Evolutionary conservation across 2,888 invertebrate genomes (phyloP), one percentile per base, ranked within the genome.

Genomic region (Cerceris rybyensis): DNA sequence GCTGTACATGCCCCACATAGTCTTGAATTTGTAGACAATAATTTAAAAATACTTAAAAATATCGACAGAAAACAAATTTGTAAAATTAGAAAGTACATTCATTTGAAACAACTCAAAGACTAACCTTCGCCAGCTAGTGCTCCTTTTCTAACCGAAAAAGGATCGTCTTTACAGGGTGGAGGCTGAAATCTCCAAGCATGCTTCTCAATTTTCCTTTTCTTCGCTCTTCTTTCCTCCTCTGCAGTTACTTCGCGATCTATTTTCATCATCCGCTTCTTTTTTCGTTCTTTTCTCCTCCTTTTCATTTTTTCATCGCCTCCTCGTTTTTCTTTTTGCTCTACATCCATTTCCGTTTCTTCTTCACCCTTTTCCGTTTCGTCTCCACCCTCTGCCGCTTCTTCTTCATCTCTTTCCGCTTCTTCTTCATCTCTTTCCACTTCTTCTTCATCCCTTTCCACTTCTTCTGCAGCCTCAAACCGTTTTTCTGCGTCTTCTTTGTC

Each of bases 181-280:
- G 84, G 87, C 5, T 69, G 77, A 42, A 75, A 87, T 49, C 90
- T 84, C 90, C 90, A 90, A 2, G 85, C 86, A 55, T 85, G 72
- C 55, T 77, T 79, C 67, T 76, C 70, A 6, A 67, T 70, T 63
- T 73, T 85, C 39, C 80, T 78, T 65, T 61, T 82, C 28, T 78
- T 74, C 13, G 67, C 79, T 8, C 66, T 59, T 59, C 69, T 58
- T 11, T 74, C 69, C 14, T 43, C 54, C 60, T 58, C 58, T 57
- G 41, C 5, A n/a, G 6, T 28, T 13, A 58, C 52, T 61, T 66
- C 54, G 17, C 7, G 57, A 14, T 14, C 28, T 46, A 50, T 54
- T 46, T 46, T 70, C 16, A 7, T 2, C 64, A 4, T 41, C 50
- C 1, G 11, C 13, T 8, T 49, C 7, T 9, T 69, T 42, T 8